Conservation (phyloP, 2,113 vertebrate genomes). For the Misgurnus mizolepis region DNA sequence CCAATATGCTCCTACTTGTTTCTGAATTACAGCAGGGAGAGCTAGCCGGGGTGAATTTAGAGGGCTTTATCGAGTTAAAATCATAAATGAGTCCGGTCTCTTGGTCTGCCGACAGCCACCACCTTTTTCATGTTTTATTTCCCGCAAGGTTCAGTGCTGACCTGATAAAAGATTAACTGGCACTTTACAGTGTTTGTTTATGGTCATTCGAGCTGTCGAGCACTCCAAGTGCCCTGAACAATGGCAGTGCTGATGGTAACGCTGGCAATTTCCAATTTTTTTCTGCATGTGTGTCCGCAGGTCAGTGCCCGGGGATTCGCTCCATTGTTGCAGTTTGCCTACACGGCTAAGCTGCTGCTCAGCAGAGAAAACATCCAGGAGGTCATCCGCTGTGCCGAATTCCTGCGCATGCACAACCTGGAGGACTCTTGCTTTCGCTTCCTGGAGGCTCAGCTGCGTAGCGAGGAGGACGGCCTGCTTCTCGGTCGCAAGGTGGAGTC, state of each 20-base stretch:
- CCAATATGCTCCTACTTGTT: conserved; percentile 30
- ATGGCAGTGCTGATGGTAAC: conserved; percentile 80
- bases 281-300: conserved; percentile 74
- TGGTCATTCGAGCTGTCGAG: conserved; percentile 72
- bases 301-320: conserved; percentile 98
- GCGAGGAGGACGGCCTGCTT: conserved; percentile 86
- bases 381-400: conserved; percentile 96
- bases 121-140: conserved; percentile 57
- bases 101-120: not conserved
- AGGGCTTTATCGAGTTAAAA: conserved; percentile 42
- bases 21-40: conserved; percentile 26
- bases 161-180: conserved; percentile 67
- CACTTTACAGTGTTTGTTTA: conserved; percentile 75
- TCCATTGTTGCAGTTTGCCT: conserved; percentile 98
- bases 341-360: conserved; percentile 98
- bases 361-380: conserved; percentile 99
- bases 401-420: conserved; percentile 98
- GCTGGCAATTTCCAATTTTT: conserved; percentile 78
- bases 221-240: conserved; percentile 72
- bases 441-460: conserved; percentile 93
- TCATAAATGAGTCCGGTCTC: conserved; percentile 38
- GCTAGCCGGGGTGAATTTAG: conserved; percentile 43
- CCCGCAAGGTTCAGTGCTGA: conserved; percentile 64
- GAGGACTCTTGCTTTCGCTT: conserved; percentile 99
- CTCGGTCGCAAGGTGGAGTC: conserved; percentile 84